Evolutionary conservation across 2,888 invertebrate species (phyloP).

Genomic region (Hofmannophila pseudospretella): DNA sequence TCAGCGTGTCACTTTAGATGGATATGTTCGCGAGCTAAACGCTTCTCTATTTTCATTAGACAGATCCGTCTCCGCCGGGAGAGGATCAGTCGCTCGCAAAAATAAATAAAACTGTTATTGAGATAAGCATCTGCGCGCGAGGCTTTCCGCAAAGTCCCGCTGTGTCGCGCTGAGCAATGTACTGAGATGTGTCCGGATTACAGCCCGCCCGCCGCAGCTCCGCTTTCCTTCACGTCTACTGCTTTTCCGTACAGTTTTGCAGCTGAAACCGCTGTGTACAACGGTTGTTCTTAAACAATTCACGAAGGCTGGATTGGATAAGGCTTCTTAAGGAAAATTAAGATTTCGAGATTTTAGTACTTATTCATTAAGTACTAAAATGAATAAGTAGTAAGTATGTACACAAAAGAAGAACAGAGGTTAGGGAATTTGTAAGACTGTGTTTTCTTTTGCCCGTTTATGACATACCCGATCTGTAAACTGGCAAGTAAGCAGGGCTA

Average conservation of each 20-base stretch:
- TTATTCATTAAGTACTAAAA: too few relatives aligned
- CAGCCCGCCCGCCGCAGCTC: conserved; percentile 43
- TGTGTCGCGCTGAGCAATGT: conserved; percentile 74
- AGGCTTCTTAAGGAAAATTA: too few relatives aligned
- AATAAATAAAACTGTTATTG: conserved; percentile 79
- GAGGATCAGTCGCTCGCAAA: conserved; percentile 71
- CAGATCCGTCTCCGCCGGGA: conserved; percentile 60
- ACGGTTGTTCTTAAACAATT: conserved; percentile 22
- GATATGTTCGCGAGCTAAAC: conserved; percentile 25
- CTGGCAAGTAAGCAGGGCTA: too few relatives aligned
- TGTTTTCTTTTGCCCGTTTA: too few relatives aligned
- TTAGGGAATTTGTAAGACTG: too few relatives aligned
- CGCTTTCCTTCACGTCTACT: conserved; percentile 50
- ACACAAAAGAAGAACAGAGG: too few relatives aligned
- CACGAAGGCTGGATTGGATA: conserved; percentile 8
- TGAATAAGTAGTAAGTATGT: too few relatives aligned
- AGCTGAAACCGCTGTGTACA: conserved; percentile 57
- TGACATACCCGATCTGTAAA: too few relatives aligned
- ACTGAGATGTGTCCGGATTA: conserved; percentile 72
- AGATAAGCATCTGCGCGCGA: conserved; percentile 74
- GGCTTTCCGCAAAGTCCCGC: conserved; percentile 74
- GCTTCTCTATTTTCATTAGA: conserved; percentile 65
- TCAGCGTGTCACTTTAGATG: conserved; percentile 21
- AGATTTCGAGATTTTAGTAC: too few relatives aligned
- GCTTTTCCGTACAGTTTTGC: conserved; percentile 62